Conservation (phyloP, 23 tunicate species). For the Corella eumyota region DNA sequence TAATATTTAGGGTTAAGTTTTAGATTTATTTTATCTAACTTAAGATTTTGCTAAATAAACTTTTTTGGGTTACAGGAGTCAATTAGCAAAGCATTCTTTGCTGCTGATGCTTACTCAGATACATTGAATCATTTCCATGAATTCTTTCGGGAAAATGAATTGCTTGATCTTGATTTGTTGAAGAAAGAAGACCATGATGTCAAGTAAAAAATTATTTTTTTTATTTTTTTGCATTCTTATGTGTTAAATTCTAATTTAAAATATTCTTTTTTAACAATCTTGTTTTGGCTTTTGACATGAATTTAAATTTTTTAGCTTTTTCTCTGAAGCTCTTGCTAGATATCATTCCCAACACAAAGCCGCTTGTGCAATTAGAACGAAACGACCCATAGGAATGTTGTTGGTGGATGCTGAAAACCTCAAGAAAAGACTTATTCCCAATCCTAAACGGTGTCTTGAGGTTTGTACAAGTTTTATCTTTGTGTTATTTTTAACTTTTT, state of each 20-base stretch:
- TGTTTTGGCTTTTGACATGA: too few species aligned
- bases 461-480: too few species aligned
- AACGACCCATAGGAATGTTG: conserved; percentile 82
- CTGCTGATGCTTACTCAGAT: conserved; percentile 62
- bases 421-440: conserved; percentile 71
- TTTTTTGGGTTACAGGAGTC: too few species aligned
- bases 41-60: too few species aligned
- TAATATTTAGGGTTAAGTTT: too few species aligned
- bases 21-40: too few species aligned
- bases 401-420: conserved; percentile 70
- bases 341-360: conserved; percentile 71
- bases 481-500: neutral
- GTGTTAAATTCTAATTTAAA: too few species aligned
- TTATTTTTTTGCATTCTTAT: too few species aligned
- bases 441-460: conserved; percentile 90
- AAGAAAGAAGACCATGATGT: conserved; percentile 65
- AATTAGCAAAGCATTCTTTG: conserved; percentile 66
- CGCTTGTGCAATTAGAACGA: conserved; percentile 56
- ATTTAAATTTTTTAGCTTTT: conserved; percentile 21
- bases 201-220: conserved; percentile 24
- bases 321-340: conserved; percentile 64
- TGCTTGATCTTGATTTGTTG: conserved; percentile 40
- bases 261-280: too few species aligned
- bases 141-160: conserved; percentile 87
- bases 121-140: conserved; percentile 73